These are phyloP conservation scores for Drosophila aff. DNA, from an alignment of 1,140 invertebrate species.

Conservation along the genomic window DNA sequence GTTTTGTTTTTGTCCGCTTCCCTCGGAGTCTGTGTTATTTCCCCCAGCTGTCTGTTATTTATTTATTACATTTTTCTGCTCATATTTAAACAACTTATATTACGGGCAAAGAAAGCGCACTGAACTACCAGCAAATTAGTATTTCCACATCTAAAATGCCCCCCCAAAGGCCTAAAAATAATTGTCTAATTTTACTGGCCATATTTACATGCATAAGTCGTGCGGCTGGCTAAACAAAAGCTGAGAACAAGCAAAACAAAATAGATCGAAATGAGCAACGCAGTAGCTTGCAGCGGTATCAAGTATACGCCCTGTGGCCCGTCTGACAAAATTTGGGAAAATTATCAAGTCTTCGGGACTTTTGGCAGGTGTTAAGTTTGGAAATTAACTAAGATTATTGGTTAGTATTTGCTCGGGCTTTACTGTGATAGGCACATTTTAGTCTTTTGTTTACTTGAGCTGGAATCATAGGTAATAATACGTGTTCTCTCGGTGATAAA, in stretches of 20 bases:
- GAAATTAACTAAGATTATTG: slow-evolving; percentile 29
- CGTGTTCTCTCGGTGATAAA: not conserved
- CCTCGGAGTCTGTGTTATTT: slow-evolving; percentile 25
- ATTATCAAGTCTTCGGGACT: slow-evolving; percentile 19
- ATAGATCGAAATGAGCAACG: slow-evolving; percentile 22
- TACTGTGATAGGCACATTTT: slow-evolving; percentile 8
- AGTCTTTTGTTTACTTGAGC: slow-evolving; percentile 12
- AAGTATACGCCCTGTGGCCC: slow-evolving; percentile 16
- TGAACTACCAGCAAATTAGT: slow-evolving; percentile 1
- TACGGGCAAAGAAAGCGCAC: slow-evolving; percentile 16
- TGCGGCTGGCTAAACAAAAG: slow-evolving; percentile 12
- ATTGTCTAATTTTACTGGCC: slow-evolving; percentile 7
- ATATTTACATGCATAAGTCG: slow-evolving; percentile 11
- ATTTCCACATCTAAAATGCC: slow-evolving; percentile 11
- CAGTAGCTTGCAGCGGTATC: slow-evolving; percentile 8
- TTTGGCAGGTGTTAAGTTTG: slow-evolving; percentile 15
- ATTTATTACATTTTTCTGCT: slow-evolving; percentile 35
- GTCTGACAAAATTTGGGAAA: slow-evolving; percentile 6
- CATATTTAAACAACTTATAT: slow-evolving; percentile 51
- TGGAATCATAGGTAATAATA: not conserved
- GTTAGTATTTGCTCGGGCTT: slow-evolving; percentile 10
- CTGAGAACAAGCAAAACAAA: slow-evolving; percentile 14
- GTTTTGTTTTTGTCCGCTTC: slow-evolving; percentile 20
- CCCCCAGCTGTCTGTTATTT: slow-evolving; percentile 14
- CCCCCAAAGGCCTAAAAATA: slow-evolving; percentile 6